Conservation (phyloP, 1,140 invertebrate species). For the Belonocnema kinseyi region DNA sequence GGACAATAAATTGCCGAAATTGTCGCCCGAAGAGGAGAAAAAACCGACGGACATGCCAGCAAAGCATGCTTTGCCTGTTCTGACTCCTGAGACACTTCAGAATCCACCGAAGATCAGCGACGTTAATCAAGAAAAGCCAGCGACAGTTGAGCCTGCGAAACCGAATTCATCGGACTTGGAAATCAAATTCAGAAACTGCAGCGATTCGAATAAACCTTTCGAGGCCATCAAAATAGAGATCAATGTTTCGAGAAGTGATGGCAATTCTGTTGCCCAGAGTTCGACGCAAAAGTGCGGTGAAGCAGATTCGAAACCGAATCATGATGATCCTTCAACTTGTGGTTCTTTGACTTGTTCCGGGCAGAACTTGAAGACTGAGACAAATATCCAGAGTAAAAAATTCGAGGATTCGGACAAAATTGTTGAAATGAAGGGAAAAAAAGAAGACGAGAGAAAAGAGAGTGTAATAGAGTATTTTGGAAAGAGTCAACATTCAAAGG, state of each 20-base stretch:
- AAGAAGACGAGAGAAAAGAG: background rate
- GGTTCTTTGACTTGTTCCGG: background rate
- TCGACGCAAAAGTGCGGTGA: slow-evolving; percentile 19
- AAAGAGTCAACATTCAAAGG: background rate
- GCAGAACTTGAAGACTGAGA: background rate
- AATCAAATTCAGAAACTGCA: slow-evolving; percentile 62
- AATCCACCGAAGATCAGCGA: slow-evolving; percentile 9
- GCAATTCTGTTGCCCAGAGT: slow-evolving; percentile 20
- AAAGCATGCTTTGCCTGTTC: no score
- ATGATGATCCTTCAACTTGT: background rate
- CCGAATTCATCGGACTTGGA: slow-evolving; percentile 60
- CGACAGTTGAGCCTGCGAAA: slow-evolving; percentile 29
- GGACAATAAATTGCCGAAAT: slow-evolving; percentile 41
- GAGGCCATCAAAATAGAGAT: slow-evolving; percentile 31
- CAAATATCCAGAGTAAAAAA: background rate
- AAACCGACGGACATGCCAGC: background rate
- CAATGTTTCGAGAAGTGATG: slow-evolving; percentile 50
- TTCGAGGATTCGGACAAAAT: background rate
- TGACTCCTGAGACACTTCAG: background rate
- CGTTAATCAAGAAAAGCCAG: slow-evolving; percentile 27
- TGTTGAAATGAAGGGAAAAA: background rate
- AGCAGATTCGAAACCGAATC: background rate
- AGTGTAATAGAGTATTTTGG: slow-evolving; percentile 15
- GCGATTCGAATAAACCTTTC: slow-evolving; percentile 38
- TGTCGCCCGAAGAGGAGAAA: slow-evolving; percentile 31